A percentile compares a stretch with the other conserved stretches of the same genome.
Conservation (phyloP, 2,113 vertebrate genomes). For the Columba livia region DNA sequence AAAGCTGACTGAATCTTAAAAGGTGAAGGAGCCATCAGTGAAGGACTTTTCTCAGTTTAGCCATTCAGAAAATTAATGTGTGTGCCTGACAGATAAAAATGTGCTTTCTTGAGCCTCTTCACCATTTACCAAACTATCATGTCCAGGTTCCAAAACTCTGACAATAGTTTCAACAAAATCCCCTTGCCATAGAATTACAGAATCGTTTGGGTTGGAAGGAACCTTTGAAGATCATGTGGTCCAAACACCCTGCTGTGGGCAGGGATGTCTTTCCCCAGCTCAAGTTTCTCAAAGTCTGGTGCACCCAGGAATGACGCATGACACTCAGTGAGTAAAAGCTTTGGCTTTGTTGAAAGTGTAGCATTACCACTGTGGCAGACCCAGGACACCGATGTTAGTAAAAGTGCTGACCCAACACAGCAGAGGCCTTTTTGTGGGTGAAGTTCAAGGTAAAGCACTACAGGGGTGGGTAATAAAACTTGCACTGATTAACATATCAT, state of each 20-base stretch:
- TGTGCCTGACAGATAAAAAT: not conserved
- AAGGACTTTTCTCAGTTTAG: not conserved
- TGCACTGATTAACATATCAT: not conserved
- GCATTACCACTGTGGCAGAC: not conserved
- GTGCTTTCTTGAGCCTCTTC: not conserved
- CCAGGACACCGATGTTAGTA: accelerated
- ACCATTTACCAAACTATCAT: not conserved
- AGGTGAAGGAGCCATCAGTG: not conserved
- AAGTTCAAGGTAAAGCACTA: not conserved
- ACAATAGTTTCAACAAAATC: not conserved
- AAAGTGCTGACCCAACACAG: not conserved
- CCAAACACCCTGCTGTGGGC: too few species aligned
- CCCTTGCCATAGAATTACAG: not conserved
- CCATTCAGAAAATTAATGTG: not conserved
- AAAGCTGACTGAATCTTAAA: not conserved
- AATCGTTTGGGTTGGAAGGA: too few species aligned
- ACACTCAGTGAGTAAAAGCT: not conserved
- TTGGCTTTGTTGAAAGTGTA: not conserved
- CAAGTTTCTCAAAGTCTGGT: not conserved
- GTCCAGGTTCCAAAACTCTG: not conserved
- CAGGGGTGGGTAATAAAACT: not conserved
- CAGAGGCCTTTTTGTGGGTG: not conserved
- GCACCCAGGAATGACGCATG: not conserved
- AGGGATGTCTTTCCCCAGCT: not conserved
- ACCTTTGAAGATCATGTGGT: too few species aligned